A percentile compares a stretch with the other conserved stretches of the same genome.
Conservation (phyloP, 2,113 vertebrate species). For the Gadus chalcogrammus region DNA sequence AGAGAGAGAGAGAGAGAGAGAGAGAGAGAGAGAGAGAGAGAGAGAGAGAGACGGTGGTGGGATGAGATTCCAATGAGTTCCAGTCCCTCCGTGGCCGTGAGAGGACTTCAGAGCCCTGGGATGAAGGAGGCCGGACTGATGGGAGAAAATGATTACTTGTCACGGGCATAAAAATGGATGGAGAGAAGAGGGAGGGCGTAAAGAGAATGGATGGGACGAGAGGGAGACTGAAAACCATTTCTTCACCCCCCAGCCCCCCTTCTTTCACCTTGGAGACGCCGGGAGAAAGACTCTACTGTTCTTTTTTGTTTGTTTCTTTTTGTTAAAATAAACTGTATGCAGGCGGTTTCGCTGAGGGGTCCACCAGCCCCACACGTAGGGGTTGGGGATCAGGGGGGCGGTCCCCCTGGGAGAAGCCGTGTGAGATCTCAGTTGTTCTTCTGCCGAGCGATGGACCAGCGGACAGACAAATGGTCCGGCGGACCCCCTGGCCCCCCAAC, state of each 20-base stretch:
- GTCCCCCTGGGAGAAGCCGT: no score
- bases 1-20: no score
- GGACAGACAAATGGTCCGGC: no score
- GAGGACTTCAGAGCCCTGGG: slow-evolving; percentile 59
- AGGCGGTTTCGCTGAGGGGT: not conserved
- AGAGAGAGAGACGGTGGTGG: slow-evolving; percentile 46
- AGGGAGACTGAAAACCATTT: slow-evolving; percentile 51
- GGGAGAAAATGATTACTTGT: slow-evolving; percentile 73
- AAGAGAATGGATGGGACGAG: slow-evolving; percentile 43
- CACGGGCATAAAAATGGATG: slow-evolving; percentile 71
- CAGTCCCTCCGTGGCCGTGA: slow-evolving; percentile 40
- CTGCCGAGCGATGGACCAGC: no score
- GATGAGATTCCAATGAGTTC: slow-evolving; percentile 72
- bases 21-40: no score
- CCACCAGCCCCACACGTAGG: no score
- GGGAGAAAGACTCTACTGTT: not conserved
- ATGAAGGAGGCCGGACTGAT: slow-evolving; percentile 71
- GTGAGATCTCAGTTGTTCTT: no score
- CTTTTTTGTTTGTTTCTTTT: not conserved
- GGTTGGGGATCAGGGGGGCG: no score
- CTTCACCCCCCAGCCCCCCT: slow-evolving; percentile 12
- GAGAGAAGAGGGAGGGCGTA: slow-evolving; percentile 49
- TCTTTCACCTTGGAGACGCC: slow-evolving; percentile 62
- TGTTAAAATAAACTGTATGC: not conserved
- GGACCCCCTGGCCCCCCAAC: no score